phyloP scores from a whole-genome alignment of 2,888 invertebrate species.

The Tipula helvola region DNA sequence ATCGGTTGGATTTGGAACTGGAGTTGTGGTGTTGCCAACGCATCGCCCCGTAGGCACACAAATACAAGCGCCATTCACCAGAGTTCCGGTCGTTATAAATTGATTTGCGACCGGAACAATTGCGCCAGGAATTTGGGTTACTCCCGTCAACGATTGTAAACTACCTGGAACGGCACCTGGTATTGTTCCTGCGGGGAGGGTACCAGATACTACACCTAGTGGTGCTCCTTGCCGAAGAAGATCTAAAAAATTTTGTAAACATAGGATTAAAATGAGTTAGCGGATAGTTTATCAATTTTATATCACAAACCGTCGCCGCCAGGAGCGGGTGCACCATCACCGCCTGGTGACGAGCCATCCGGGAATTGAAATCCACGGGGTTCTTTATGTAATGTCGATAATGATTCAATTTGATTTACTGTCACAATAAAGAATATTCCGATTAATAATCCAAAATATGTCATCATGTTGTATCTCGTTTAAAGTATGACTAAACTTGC shows the following conservation, averaged over 20 bases:
- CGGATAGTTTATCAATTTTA: neutral
- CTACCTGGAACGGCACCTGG: neutral
- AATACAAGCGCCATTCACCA: constrained; percentile 21
- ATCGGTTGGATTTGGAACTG: constrained; percentile 29
- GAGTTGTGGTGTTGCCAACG: constrained; percentile 14
- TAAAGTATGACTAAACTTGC: neutral
- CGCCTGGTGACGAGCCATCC: neutral
- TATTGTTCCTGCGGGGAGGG: neutral
- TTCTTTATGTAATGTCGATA: neutral
- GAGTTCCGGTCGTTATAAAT: neutral
- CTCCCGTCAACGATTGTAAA: neutral
- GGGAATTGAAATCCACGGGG: neutral
- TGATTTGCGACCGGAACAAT: neutral
- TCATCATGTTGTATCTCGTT: neutral
- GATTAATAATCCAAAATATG: neutral
- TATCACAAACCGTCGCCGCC: neutral
- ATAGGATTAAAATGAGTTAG: neutral
- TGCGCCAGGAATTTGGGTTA: neutral
- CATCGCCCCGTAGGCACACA: constrained; percentile 33
- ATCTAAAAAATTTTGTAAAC: neutral
- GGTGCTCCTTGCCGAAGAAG: neutral
- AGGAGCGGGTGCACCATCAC: neutral
- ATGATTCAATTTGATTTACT: neutral
- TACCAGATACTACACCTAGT: neutral
- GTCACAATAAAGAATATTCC: neutral